Evolutionary conservation across 2,888 invertebrate genomes (phyloP).

Genomic region (Drosophila affinis): DNA sequence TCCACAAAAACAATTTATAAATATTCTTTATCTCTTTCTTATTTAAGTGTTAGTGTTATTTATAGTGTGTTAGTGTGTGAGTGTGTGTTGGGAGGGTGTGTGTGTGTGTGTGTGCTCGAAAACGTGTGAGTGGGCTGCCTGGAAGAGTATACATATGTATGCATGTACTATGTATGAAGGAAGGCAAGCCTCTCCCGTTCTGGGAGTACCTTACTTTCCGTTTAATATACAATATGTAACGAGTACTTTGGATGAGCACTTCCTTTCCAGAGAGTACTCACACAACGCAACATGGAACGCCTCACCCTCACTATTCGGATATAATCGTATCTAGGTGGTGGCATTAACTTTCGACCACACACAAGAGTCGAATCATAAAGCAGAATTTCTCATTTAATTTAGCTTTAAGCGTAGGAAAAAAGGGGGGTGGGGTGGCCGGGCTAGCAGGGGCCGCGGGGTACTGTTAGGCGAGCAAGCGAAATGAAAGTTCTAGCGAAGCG

Average conservation of each 20-base stretch:
- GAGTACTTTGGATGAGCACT: too few species aligned
- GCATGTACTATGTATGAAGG: too few species aligned
- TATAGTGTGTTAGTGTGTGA: not conserved
- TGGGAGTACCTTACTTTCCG: too few species aligned
- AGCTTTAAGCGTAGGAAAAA: constrained; percentile 8
- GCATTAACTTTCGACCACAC: constrained; percentile 36
- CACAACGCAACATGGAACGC: not conserved
- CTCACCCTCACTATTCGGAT: not conserved
- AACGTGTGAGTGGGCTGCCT: not conserved
- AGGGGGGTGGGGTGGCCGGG: not conserved
- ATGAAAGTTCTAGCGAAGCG: constrained; percentile 22
- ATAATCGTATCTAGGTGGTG: not conserved
- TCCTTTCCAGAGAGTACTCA: too few species aligned
- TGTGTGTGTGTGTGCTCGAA: not conserved
- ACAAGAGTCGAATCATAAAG: constrained; percentile 22
- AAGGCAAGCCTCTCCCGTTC: too few species aligned
- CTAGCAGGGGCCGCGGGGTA: not conserved
- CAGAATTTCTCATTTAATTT: constrained; percentile 19
- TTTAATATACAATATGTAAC: too few species aligned
- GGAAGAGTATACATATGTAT: too few species aligned
- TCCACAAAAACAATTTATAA: constrained; percentile 40
- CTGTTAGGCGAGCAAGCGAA: constrained; percentile 16
- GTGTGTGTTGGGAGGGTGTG: constrained; percentile 1
- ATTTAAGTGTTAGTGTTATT: constrained; percentile 10
- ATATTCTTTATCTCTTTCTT: constrained; percentile 24